phyloP scores from a whole-genome alignment of 1,140 invertebrate genomes.

The Drepana arcuata region DNA sequence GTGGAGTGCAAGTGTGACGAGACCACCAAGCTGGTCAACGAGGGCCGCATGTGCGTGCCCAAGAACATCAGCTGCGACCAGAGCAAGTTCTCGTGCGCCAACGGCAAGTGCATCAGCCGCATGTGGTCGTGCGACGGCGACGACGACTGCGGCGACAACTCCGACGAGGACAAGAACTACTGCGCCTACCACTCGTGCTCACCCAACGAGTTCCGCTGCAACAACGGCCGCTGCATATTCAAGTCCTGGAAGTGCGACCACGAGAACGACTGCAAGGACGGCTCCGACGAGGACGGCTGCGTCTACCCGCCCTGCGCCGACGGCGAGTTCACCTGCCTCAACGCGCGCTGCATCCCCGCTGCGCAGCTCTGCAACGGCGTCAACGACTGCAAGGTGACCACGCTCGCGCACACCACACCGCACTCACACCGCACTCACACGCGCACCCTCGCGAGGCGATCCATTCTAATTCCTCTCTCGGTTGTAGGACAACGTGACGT shows the following conservation, averaged over 20 bases:
- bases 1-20: slow-evolving; percentile 92
- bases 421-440: too few relatives aligned
- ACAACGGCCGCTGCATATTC: slow-evolving; percentile 95
- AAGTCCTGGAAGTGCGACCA: slow-evolving; percentile 95
- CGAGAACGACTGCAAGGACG: slow-evolving; percentile 96
- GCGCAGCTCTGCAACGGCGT: slow-evolving; percentile 93
- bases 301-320: slow-evolving; percentile 89
- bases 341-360: slow-evolving; percentile 90
- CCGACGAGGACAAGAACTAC: slow-evolving; percentile 94
- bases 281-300: slow-evolving; percentile 94
- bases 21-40: slow-evolving; percentile 90
- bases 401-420: too few relatives aligned
- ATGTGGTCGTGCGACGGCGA: slow-evolving; percentile 98
- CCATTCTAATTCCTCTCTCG: too few relatives aligned
- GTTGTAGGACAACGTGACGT: slow-evolving; percentile 92
- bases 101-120: slow-evolving; percentile 94
- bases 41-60: slow-evolving; percentile 91
- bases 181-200: slow-evolving; percentile 96
- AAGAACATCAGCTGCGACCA: slow-evolving; percentile 91
- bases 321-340: slow-evolving; percentile 95
- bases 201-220: slow-evolving; percentile 93
- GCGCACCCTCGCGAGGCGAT: too few relatives aligned
- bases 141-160: slow-evolving; percentile 94
- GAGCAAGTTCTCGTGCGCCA: slow-evolving; percentile 93
- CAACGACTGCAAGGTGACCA: slow-evolving; percentile 95